phyloP scores from a whole-genome alignment of 2,113 vertebrate genomes.

The Leptodactylus fuscus region DNA sequence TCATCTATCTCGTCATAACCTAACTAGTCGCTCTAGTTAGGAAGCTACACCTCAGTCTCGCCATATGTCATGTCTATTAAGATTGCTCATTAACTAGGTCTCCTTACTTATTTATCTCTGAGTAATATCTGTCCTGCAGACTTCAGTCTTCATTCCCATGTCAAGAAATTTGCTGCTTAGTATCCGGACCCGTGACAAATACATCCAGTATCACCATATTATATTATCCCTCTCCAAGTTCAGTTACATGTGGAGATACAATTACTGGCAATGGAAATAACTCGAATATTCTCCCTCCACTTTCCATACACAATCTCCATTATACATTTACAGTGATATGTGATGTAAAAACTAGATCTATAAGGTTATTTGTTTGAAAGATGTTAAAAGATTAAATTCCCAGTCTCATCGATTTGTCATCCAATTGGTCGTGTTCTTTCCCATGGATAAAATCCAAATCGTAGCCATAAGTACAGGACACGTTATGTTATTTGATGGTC shows the following conservation, averaged over 20 bases:
- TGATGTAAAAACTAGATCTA: constrained; percentile 4
- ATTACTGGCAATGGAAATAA: constrained; percentile 25
- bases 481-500: too few relatives aligned
- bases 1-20: neutral
- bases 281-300: neutral
- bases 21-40: neutral
- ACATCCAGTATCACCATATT: constrained; percentile 32
- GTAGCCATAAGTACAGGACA: neutral
- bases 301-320: neutral
- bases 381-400: constrained; percentile 5
- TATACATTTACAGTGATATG: constrained; percentile 4
- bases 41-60: neutral
- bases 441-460: neutral
- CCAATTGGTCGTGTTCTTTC: neutral
- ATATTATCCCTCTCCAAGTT: constrained; percentile 22
- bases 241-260: constrained; percentile 37
- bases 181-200: constrained; percentile 39
- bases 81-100: neutral
- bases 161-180: constrained; percentile 20
- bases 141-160: constrained; percentile 20
- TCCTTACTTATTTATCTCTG: neutral
- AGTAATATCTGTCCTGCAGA: neutral
- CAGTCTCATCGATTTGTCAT: neutral
- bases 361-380: constrained; percentile 6
- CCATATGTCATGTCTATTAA: constrained; percentile 9